Evolutionary conservation across 2,888 invertebrate species (phyloP), one percentile per base, ranked within the genome.

Genomic region (Meganola albula): DNA sequence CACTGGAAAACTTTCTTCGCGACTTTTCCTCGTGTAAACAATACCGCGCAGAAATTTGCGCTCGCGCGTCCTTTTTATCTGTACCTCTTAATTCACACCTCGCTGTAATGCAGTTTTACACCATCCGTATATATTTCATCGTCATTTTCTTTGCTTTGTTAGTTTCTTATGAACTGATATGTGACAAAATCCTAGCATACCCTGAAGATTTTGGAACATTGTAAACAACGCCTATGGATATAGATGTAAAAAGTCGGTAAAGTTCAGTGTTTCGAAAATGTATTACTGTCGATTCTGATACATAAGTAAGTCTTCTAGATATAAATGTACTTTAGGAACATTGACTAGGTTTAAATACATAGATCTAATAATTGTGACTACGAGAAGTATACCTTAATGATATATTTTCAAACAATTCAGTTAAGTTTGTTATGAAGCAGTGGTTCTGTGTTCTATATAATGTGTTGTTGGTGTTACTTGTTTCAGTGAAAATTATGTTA

Each of bases 231-330:
- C 79, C 71, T 79, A 83, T 82, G 84, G 85, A 85, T 84, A 76
- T 82, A 73, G 69, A 76, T 66, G 68, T 77, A 74, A 83, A 84
- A 84, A 82, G 84, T 84, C 83, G 83, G 84, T 85, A 84, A 80
- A 71, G 68, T 78, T 80, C 72, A 62, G 66, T 56, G 63, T 63
- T 58, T 56, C 51, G 31, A 13, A 32, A 49, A 37, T 34, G 30
- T 28, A n/a, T n/a, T n/a, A n/a, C n/a, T n/a, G n/a, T n/a, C n/a
- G n/a, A n/a, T n/a, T n/a, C n/a, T n/a, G n/a, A n/a, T n/a, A n/a
- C n/a, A n/a, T n/a, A n/a, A n/a, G n/a, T n/a, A n/a, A n/a, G n/a
- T n/a, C n/a, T n/a, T n/a, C n/a, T n/a, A n/a, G n/a, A n/a, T n/a
- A n/a, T n/a, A n/a, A n/a, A n/a, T n/a, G n/a, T n/a, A n/a, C n/a